Evolutionary conservation across 2,888 invertebrate genomes (phyloP), one percentile per base, ranked within the genome.

Genomic region (Phortica okadai): DNA sequence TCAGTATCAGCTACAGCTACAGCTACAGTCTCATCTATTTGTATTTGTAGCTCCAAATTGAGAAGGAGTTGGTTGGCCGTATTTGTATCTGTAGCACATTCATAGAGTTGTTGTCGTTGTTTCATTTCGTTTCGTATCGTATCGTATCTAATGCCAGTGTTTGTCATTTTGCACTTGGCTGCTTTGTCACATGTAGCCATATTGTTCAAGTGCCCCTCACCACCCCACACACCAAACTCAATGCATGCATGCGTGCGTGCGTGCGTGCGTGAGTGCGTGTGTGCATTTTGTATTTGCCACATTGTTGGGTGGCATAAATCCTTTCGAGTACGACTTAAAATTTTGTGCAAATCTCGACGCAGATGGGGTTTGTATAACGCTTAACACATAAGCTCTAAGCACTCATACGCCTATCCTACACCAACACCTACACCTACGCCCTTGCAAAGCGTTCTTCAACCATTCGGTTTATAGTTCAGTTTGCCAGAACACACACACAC

Each of bases 381-480:
- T 88, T 91, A 90, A 89, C 85, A 89, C 88, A 90, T 91, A 91
- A 91, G 89, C 89, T 86, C 80, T 83, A 76, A 80, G 82, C 85
- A 76, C 45, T 11, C 72, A 6, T 78, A 77, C 77, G 54, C 45
- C 79, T 50, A 33, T 16, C 74, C 54, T 73, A 66, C 56, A 58
- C 44, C 11, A 42, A 67, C 21, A 16, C 62, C 58, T 59, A 74
- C 42, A 2, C 41, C 44, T 7, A 67, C 62, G 10, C 16, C 8
- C 66, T n/a, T 33, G 41, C 41, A 42, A 14, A 16, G 42, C 45
- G 33, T 72, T 21, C 44, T 72, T 56, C 45, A 33, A 33, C 33
- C 16, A 16, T 69, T 42, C 21, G 16, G n/a, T 69, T 69, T 6
- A 7, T 11, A 25, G 62, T 62, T 62, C 25, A 59, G 7, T 16